Conservation (phyloP, 2,888 invertebrate genomes). For the Pegoplata infirma region DNA sequence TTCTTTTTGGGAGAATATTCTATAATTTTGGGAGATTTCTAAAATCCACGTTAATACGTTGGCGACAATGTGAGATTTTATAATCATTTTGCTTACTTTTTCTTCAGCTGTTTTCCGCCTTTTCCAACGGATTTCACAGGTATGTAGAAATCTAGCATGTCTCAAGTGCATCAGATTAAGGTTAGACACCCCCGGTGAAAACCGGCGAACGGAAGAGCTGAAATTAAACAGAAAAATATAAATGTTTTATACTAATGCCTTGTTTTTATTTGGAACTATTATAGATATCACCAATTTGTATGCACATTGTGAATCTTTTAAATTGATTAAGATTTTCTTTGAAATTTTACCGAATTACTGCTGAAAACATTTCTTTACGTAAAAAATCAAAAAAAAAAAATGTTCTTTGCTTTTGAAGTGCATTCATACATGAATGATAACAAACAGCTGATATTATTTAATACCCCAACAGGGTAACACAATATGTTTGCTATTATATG, state of each 20-base stretch:
- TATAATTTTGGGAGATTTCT: slow-evolving; percentile 80
- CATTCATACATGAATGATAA: not conserved
- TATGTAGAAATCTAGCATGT: slow-evolving; percentile 68
- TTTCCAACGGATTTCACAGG: slow-evolving; percentile 78
- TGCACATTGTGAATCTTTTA: not conserved
- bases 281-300: not conserved
- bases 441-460: not conserved
- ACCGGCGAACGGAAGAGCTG: slow-evolving; percentile 24
- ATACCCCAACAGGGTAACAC: slow-evolving; percentile 37
- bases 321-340: not conserved
- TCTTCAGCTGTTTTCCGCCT: slow-evolving; percentile 83
- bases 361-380: slow-evolving; percentile 55
- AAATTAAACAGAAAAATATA: not conserved
- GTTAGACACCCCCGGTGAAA: slow-evolving; percentile 20
- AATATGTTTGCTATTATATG: slow-evolving; percentile 55
- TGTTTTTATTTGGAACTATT: not conserved
- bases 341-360: slow-evolving; percentile 39
- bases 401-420: not conserved
- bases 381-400: slow-evolving; percentile 11
- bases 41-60: too few relatives aligned
- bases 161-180: slow-evolving; percentile 25
- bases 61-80: too few relatives aligned
- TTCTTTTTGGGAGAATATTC: slow-evolving; percentile 79
- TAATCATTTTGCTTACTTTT: slow-evolving; percentile 78
- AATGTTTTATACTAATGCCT: not conserved